Evolutionary conservation across 2,888 invertebrate genomes (phyloP), one percentile per base, ranked within the genome.

Genomic region (Rhagonycha lutea): DNA sequence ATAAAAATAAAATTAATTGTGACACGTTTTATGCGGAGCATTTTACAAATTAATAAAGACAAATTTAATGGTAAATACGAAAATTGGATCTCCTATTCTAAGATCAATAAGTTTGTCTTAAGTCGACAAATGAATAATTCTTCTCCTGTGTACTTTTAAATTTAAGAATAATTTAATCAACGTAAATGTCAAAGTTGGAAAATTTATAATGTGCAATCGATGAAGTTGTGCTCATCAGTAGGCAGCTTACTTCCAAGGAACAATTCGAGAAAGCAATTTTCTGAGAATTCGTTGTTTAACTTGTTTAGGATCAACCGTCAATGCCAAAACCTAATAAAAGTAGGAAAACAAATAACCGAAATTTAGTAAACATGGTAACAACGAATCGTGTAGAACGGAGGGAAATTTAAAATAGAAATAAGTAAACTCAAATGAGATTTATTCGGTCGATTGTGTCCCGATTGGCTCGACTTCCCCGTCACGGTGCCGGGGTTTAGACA

Each of bases 401-500:
- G 80, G 70, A 81, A 83, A 83, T 83, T 83, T 83, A 82, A 82
- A 82, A 80, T 80, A 80, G 80, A 81, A 82, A 83, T 83, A 84
- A 83, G 81, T 82, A 83, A 83, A 83, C 81, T 80, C 81, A 81
- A 83, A 83, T 81, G 81, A 82, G 83, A 83, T 84, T 83, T 83
- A 84, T 84, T 81, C 83, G 80, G 82, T 81, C 83, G 82, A 83
- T 84, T 83, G 82, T 83, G 82, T 81, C 79, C 80, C 82, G 82
- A 83, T 84, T 84, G 83, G 82, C 79, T 77, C 77, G 79, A 78
- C 73, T 79, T 81, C 75, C 76, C 69, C 67, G 73, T 75, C 74
- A 73, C 75, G 77, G 70, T 78, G 72, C 80, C 71, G 79, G 77
- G 76, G n/a, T 65, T 73, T 70, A 80, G 80, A 80, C 81, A 81